Evolutionary conservation across 2,888 invertebrate genomes (phyloP).

Genomic region (Neoscelio sp.): DNA sequence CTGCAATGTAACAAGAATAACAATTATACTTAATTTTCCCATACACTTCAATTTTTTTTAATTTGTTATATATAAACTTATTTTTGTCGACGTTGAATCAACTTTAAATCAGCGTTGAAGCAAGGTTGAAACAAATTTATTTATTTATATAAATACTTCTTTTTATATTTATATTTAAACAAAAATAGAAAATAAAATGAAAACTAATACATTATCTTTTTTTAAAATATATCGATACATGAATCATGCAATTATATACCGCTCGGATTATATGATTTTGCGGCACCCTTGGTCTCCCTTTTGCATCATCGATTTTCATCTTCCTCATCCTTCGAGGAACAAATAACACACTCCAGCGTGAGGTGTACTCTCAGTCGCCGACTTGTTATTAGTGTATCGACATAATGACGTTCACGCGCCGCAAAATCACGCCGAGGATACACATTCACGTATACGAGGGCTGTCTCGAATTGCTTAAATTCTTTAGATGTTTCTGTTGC

Average conservation of each 20-base stretch:
- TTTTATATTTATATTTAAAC: too few relatives aligned
- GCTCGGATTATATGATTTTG: conserved; percentile 40
- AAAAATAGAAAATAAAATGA: too few relatives aligned
- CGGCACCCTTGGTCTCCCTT: conserved; percentile 7
- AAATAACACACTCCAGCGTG: conserved; percentile 64
- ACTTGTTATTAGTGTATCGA: conserved; percentile 76
- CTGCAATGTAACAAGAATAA: too few relatives aligned
- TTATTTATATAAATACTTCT: too few relatives aligned
- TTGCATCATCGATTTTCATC: conserved; percentile 24
- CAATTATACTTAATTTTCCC: too few relatives aligned
- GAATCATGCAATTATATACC: conserved; percentile 28
- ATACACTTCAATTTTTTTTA: too few relatives aligned
- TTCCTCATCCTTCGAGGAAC: conserved; percentile 43
- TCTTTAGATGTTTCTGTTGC: conserved; percentile 31
- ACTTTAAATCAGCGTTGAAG: too few relatives aligned
- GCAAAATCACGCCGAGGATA: conserved; percentile 63
- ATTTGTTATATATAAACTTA: too few relatives aligned
- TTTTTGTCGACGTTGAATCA: too few relatives aligned
- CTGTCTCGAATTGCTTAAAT: conserved; percentile 25
- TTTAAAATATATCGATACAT: conserved; percentile 5
- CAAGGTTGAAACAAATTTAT: too few relatives aligned
- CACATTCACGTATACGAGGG: conserved; percentile 11
- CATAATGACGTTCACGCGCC: conserved; percentile 72
- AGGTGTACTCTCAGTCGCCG: conserved; percentile 68
- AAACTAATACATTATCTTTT: too few relatives aligned